Conservation (phyloP, 2,888 invertebrate genomes). For the Nomada hirtipes region DNA sequence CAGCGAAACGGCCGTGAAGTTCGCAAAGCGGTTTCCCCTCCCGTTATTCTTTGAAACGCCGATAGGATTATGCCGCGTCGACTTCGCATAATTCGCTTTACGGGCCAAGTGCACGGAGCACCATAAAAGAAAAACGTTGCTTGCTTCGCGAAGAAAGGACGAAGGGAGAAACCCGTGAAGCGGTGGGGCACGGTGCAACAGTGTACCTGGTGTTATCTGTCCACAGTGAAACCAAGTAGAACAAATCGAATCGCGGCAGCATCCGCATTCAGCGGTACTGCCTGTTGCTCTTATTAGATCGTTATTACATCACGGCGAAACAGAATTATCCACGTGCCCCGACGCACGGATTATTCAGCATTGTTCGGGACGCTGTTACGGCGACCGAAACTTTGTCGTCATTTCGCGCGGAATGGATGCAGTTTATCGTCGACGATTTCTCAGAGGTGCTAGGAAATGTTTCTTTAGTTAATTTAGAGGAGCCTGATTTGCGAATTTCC, state of each 20-base stretch:
- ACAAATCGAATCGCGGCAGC: constrained; percentile 65
- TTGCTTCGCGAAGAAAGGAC: not conserved
- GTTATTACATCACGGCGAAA: constrained; percentile 64
- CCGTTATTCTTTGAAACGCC: not conserved
- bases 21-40: not conserved
- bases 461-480: no score
- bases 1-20: not conserved
- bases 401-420: no score
- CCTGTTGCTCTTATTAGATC: constrained; percentile 70
- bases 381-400: not conserved
- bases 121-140: not conserved
- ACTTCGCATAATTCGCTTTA: constrained; percentile 8
- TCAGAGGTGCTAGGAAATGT: no score
- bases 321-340: constrained; percentile 51
- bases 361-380: constrained; percentile 16
- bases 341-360: constrained; percentile 37
- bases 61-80: constrained; percentile 33
- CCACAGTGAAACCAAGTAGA: constrained; percentile 62
- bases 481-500: no score
- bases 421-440: no score
- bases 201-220: constrained; percentile 51
- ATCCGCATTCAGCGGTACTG: constrained; percentile 58
- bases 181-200: not conserved
- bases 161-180: not conserved
- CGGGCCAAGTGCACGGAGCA: no score